These are phyloP conservation scores for Tupiocoris notatus DNA, from an alignment of 2,888 invertebrate species.

Conservation along the genomic window DNA sequence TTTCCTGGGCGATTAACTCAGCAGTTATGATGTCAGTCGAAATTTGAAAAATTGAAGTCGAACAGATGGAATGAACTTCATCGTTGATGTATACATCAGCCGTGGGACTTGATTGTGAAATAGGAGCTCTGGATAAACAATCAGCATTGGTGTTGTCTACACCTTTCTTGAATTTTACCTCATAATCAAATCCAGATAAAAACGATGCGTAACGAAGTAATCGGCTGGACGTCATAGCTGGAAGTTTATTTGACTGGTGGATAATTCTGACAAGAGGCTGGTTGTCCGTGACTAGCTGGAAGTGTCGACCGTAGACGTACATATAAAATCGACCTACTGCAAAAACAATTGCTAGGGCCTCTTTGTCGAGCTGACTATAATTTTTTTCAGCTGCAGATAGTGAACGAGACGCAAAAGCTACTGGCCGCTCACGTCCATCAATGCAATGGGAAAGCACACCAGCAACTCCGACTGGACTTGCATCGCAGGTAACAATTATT, in stretches of 20 bases:
- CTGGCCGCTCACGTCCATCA: background rate
- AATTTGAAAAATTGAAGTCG: background rate
- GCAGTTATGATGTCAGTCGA: background rate
- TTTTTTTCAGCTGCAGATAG: slow-evolving; percentile 5
- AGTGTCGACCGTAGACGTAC: slow-evolving; percentile 21
- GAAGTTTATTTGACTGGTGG: background rate
- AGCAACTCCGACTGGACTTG: slow-evolving; percentile 42
- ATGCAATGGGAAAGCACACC: slow-evolving; percentile 19
- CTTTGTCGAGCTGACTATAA: slow-evolving; percentile 29
- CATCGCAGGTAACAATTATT: slow-evolving; percentile 45
- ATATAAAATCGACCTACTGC: slow-evolving; percentile 12
- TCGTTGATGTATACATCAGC: background rate
- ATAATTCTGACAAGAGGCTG: slow-evolving; percentile 31
- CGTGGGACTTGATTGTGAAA: background rate
- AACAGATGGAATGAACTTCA: background rate
- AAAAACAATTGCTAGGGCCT: slow-evolving; percentile 34
- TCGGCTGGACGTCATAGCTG: slow-evolving; percentile 13
- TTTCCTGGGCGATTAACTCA: background rate
- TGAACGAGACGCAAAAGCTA: background rate
- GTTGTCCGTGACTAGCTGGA: slow-evolving; percentile 32
- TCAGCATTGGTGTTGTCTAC: background rate
- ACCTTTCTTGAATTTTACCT: background rate
- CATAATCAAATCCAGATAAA: background rate
- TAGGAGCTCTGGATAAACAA: background rate
- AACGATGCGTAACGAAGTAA: slow-evolving; percentile 14